Percentiles rank a stretch among this genome's conserved stretches.
phyloP scores from a whole-genome alignment of 2,888 invertebrate species.

The Spicauda simplicius region DNA sequence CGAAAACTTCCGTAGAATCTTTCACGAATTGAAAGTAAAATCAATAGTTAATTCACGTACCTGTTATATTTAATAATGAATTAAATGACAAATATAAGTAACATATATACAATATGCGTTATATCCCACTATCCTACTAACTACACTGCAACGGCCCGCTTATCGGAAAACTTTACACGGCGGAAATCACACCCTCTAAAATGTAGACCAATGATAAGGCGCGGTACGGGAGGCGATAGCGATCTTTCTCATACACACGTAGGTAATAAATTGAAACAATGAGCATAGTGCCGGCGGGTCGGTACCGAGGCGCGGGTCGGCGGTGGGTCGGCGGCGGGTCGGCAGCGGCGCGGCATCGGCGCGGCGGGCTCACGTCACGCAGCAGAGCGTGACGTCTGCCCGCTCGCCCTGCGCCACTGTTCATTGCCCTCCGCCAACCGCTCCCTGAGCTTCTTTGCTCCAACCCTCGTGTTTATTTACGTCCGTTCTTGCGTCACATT shows the following conservation, averaged over 20 bases:
- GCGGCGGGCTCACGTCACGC: conserved; percentile 68
- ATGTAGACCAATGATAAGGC: conserved; percentile 41
- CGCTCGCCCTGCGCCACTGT: conserved; percentile 45
- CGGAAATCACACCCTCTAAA: conserved; percentile 29
- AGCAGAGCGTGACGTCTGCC: conserved; percentile 69
- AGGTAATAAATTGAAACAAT: conserved; percentile 53
- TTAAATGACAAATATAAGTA: not conserved
- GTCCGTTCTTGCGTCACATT: conserved; percentile 20
- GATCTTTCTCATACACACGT: conserved; percentile 43
- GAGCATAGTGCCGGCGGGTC: conserved; percentile 53
- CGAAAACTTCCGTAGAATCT: not conserved
- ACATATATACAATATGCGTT: not conserved
- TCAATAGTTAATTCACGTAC: too few relatives aligned
- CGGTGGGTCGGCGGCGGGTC: not conserved
- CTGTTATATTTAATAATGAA: not conserved
- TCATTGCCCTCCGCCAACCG: conserved; percentile 40
- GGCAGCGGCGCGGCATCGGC: conserved; percentile 54
- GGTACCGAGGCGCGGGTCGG: conserved; percentile 45
- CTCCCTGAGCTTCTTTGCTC: conserved; percentile 19
- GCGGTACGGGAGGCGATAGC: conserved; percentile 42
- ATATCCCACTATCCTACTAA: not conserved
- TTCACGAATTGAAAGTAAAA: too few relatives aligned
- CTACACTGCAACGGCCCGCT: conserved; percentile 14
- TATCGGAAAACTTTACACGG: conserved; percentile 19
- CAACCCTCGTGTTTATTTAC: conserved; percentile 32